Evolutionary conservation across 2,797 vertebrate genomes (phyloP), one percentile per base, ranked within the genome.

Genomic region (Acridotheres tristis): DNA sequence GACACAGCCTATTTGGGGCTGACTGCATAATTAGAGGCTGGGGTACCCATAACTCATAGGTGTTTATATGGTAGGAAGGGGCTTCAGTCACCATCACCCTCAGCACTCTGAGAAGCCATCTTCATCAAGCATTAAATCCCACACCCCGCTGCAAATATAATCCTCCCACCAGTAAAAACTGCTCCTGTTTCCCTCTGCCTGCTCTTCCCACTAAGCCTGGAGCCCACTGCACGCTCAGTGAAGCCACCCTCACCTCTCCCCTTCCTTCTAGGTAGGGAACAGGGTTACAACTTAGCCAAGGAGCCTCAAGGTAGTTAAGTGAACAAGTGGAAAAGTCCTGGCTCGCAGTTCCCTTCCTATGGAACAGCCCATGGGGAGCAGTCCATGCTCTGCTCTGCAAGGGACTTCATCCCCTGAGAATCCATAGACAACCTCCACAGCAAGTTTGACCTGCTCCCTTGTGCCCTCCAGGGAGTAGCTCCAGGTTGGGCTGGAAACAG

Each of bases 21-120:
- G 97, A 96, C 97, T 97, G 96, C 7, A 80, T 97, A 97, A 98
- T 98, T 97, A 97, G 96, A 97, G 97, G 96, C 97, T 97, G 95
- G 90, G 97, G 95, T 96, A 96, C 94, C 96, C 95, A 97, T 97
- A 98, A 98, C 95, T 97, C 97, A 97, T 61, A 68, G 94, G 86
- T 96, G 93, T 96, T 97, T 93, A 93, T 97, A 71, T 16, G 94
- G 94, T 59, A 96, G 82, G 90, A 97, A 93, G 86, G 88, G 86
- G 68, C 89, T 95, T 68, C n/a, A 25, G 82, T 91, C 58, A 30
- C 76, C 68, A 88, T 84, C 79, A 92, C 83, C 93, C 79, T 97
- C 80, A 77, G 73, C 74, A 83, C 77, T 91, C 80, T 67, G 77
- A 93, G 91, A 96, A 96, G 92, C 69, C 89, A 92, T 92, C 89